Evolutionary conservation across 2,797 vertebrate genomes (phyloP), one percentile per base, ranked within the genome.

Genomic region (Poeciliopsis paucimaculata): DNA sequence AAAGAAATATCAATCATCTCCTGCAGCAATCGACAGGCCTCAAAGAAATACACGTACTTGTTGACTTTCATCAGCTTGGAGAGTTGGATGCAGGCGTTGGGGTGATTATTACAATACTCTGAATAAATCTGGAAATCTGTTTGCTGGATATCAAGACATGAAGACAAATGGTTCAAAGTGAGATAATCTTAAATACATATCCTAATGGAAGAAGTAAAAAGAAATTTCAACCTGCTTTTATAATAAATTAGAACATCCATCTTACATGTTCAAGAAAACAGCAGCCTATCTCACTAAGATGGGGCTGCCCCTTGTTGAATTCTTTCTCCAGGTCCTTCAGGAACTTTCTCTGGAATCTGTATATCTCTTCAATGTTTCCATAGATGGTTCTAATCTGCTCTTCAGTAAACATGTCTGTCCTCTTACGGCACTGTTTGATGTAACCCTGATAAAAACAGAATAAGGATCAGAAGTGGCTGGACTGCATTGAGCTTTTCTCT

Each of bases 71-170:
- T 92, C 75, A 99, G 96, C 86, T 96, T 96, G 5, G 97, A 97
- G 68, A 99, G 96, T 94, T 99, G 98, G 85, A 97, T 51, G 64
- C 97, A 99, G 90, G 97, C 98, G 0, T 97, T 98, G 83, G 98
- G 98, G 90, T 99, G 98, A 94, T 99, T 99, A 96, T 99, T 99
- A 93, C 98, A 99, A 88, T 99, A 99, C 84, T 99, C 98, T 0
- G 98, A 99, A 89, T 99, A 99, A 84, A 99, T 98, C 96, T 99
- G 98, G 83, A 99, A 99, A 86, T 99, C 97, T 0, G 96, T 98
- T 97, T 98, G 97, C 98, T 99, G 87, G 10, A 49, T 49, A 68
- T 1, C 13, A 71, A 46, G 2, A 84, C 4, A 77, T 51, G 15
- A 82, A 70, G 43, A 73, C n/a, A 77, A 39, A 1, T 39, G 23